These are phyloP conservation scores for Micrasema longulum DNA, from an alignment of 1,140 invertebrate genomes.

Conservation along the genomic window DNA sequence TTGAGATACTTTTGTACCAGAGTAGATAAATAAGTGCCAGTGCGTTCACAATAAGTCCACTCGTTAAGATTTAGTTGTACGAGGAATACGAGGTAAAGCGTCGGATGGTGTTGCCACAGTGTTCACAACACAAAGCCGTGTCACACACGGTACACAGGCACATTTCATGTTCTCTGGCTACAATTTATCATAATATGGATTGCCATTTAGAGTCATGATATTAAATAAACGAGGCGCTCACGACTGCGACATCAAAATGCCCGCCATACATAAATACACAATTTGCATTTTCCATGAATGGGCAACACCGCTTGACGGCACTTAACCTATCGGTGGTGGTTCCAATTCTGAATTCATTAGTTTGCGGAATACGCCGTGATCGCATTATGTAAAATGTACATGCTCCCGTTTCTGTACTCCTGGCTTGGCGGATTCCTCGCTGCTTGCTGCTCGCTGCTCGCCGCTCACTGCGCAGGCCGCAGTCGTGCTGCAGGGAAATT, in stretches of 20 bases:
- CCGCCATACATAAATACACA: conserved; percentile 51
- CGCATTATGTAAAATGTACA: conserved; percentile 48
- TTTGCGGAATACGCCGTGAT: conserved; percentile 51
- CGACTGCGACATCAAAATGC: conserved; percentile 53
- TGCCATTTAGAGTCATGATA: conserved; percentile 54
- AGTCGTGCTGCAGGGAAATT: conserved; percentile 20
- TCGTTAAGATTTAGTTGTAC: conserved; percentile 28
- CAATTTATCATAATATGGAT: conserved; percentile 54
- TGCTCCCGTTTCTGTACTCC: conserved; percentile 41
- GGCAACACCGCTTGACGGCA: conserved; percentile 53
- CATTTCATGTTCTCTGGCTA: conserved; percentile 18
- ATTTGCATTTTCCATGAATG: conserved; percentile 54
- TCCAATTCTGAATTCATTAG: conserved; percentile 53
- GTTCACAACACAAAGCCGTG: conserved; percentile 46
- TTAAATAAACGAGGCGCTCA: conserved; percentile 54
- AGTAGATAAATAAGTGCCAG: too few species aligned
- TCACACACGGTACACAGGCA: conserved; percentile 17
- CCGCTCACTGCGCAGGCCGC: not conserved
- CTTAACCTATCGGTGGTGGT: conserved; percentile 52
- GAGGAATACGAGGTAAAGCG: conserved; percentile 4
- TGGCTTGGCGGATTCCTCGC: conserved; percentile 12
- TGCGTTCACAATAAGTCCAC: not conserved
- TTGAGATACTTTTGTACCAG: too few species aligned
- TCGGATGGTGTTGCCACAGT: conserved; percentile 33
- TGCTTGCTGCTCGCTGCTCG: too few species aligned